Evolutionary conservation across 2,888 invertebrate species (phyloP).

Genomic region (Molanna angustata): DNA sequence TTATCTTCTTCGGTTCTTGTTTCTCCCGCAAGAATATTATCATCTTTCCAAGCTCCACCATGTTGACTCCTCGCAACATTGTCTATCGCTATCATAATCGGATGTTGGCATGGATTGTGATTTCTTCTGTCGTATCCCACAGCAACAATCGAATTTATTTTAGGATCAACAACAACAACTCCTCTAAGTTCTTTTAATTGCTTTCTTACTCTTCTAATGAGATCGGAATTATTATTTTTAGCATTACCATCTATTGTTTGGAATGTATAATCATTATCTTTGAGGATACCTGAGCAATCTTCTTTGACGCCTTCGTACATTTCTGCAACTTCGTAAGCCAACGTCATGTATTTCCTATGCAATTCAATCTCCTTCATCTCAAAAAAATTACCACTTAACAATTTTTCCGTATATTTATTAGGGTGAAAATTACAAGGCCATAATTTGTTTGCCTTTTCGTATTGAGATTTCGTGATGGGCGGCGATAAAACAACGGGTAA

Average conservation of each 20-base stretch:
- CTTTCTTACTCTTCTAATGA: not conserved
- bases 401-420: conserved; percentile 67
- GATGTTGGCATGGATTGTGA: conserved; percentile 75
- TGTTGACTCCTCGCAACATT: conserved; percentile 79
- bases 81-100: conserved; percentile 82
- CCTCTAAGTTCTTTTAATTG: conserved; percentile 18
- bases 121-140: conserved; percentile 58
- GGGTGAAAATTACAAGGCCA: conserved; percentile 90
- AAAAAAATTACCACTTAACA: conserved; percentile 64
- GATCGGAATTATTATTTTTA: not conserved
- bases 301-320: conserved; percentile 34
- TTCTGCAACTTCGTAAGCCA: conserved; percentile 55
- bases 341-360: conserved; percentile 59
- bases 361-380: conserved; percentile 46
- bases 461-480: conserved; percentile 67
- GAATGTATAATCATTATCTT: not conserved
- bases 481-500: conserved; percentile 58
- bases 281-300: not conserved
- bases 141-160: conserved; percentile 61
- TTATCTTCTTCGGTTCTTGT: conserved; percentile 26
- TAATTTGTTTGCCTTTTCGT: conserved; percentile 53
- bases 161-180: conserved; percentile 71
- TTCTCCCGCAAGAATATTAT: conserved; percentile 22
- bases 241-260: not conserved
- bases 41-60: conserved; percentile 66